These are phyloP conservation scores for Anastatus disparis DNA, from an alignment of 1,140 invertebrate genomes.

Conservation along the genomic window DNA sequence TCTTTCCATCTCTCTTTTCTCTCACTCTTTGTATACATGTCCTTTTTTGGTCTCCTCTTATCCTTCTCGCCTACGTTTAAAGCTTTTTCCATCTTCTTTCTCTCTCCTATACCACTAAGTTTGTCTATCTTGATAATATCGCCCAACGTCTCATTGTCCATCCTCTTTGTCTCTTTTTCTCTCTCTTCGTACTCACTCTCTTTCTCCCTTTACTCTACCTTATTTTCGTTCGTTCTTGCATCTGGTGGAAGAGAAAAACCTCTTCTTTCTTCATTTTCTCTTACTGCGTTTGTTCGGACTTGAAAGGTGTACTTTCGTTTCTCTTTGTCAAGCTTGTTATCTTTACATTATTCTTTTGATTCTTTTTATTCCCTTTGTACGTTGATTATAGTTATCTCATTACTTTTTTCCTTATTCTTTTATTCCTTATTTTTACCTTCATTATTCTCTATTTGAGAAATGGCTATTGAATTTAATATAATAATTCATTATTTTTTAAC, in stretches of 20 bases:
- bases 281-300: not conserved
- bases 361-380: too few species aligned
- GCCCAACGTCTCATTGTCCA: not conserved
- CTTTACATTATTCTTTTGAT: too few species aligned
- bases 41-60: slow-evolving; percentile 25
- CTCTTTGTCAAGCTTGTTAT: too few species aligned
- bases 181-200: not conserved
- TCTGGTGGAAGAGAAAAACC: too few species aligned
- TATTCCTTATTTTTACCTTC: not conserved
- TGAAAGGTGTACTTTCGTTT: too few species aligned
- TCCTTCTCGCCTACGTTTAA: not conserved
- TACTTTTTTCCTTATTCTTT: not conserved
- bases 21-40: slow-evolving; percentile 14
- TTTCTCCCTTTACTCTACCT: not conserved
- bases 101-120: not conserved
- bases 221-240: not conserved
- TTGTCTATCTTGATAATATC: slow-evolving; percentile 30
- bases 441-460: too few species aligned
- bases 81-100: slow-evolving; percentile 23
- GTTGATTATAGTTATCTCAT: not conserved
- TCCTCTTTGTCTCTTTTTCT: not conserved
- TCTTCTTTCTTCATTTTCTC: not conserved
- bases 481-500: too few species aligned
- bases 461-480: too few species aligned
- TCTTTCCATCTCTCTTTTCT: not conserved